phyloP scores from a whole-genome alignment of 1,140 invertebrate species.

The Chrysopa pallens region DNA sequence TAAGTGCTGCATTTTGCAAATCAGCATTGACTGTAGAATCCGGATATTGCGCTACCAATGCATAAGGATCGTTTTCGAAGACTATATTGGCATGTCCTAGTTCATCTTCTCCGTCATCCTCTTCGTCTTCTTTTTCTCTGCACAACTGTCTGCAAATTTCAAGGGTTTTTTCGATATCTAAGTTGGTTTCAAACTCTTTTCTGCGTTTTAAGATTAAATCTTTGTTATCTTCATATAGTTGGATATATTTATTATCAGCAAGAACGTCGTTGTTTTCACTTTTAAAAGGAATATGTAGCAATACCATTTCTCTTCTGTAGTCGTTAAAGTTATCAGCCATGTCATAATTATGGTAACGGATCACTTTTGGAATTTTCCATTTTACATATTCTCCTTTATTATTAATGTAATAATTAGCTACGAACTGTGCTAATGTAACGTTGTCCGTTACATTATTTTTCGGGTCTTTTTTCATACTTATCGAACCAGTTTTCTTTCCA shows the following conservation, averaged over 20 bases:
- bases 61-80: slow-evolving; percentile 2
- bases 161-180: slow-evolving; percentile 13
- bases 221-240: slow-evolving; percentile 12
- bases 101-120: not conserved
- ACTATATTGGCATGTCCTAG: not conserved
- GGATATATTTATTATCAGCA: slow-evolving; percentile 13
- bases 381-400: slow-evolving; percentile 9
- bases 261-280: slow-evolving; percentile 15
- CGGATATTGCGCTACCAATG: slow-evolving; percentile 2
- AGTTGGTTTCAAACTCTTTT: slow-evolving; percentile 14
- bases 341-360: slow-evolving; percentile 17
- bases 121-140: slow-evolving; percentile 7
- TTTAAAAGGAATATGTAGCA: slow-evolving; percentile 15
- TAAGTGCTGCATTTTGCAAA: slow-evolving; percentile 5
- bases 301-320: slow-evolving; percentile 18
- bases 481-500: slow-evolving; percentile 16
- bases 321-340: slow-evolving; percentile 12
- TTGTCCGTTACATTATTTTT: slow-evolving; percentile 11
- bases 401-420: slow-evolving; percentile 11
- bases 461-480: slow-evolving; percentile 12
- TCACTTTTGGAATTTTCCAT: slow-evolving; percentile 11
- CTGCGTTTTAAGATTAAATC: slow-evolving; percentile 9
- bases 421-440: slow-evolving; percentile 14
- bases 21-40: slow-evolving; percentile 5
- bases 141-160: slow-evolving; percentile 11